Evolutionary conservation across 2,113 vertebrate species (phyloP).

Genomic region (Nesogale talazaci): DNA sequence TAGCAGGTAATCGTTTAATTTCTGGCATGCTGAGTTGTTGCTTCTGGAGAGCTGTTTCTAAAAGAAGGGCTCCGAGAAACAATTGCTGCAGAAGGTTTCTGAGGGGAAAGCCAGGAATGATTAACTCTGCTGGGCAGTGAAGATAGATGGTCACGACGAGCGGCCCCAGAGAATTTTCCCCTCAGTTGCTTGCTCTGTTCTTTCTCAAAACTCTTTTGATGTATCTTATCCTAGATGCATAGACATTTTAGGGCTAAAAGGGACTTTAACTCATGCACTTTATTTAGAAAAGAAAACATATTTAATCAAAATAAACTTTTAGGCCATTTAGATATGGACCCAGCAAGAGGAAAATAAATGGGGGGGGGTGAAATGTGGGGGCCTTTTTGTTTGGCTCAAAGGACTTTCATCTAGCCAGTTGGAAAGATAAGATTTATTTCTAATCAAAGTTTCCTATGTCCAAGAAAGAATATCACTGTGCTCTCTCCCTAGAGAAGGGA

Average conservation of each 20-base stretch:
- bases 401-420: conserved; percentile 25
- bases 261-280: conserved; percentile 54
- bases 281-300: conserved; percentile 73
- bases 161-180: conserved; percentile 21
- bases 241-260: conserved; percentile 45
- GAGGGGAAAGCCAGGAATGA: background rate
- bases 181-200: conserved; percentile 61
- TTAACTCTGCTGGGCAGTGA: conserved; percentile 10
- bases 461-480: conserved; percentile 62
- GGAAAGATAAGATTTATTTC: conserved; percentile 60
- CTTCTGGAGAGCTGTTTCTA: conserved; percentile 22
- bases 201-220: conserved; percentile 61
- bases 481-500: conserved; percentile 58
- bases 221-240: conserved; percentile 52
- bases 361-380: background rate
- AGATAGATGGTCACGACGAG: conserved; percentile 15
- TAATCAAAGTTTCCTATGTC: conserved; percentile 38
- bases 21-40: background rate
- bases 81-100: conserved; percentile 29
- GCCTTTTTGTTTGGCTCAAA: conserved; percentile 37
- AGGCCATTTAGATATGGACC: conserved; percentile 41
- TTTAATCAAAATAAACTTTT: conserved; percentile 66
- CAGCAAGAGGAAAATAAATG: conserved; percentile 38
- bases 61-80: conserved; percentile 48
- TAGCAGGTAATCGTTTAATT: background rate